These are phyloP conservation scores for Megalurothrips usitatus DNA, from an alignment of 2,888 invertebrate species.

Conservation along the genomic window DNA sequence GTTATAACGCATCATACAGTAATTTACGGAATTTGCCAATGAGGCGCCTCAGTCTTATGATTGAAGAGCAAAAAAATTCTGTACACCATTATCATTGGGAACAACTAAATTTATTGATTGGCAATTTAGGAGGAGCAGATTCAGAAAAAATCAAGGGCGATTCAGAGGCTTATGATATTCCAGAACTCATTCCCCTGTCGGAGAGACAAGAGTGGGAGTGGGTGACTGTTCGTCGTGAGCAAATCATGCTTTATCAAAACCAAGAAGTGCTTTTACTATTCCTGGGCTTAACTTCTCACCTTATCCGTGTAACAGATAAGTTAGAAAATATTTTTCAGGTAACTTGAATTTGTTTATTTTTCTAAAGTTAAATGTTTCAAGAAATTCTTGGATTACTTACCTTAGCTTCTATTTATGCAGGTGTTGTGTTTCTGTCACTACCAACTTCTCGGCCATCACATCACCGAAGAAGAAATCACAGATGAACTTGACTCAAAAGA, in stretches of 20 bases:
- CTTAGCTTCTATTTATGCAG: background rate
- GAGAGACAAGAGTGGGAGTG: background rate
- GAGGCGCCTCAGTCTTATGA: background rate
- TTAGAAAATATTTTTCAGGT: conserved; percentile 4
- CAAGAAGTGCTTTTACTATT: background rate
- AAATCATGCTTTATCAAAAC: background rate
- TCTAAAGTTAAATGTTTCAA: background rate
- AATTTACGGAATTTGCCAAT: background rate
- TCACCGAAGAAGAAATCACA: background rate
- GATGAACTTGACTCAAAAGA: background rate
- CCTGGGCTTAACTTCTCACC: background rate
- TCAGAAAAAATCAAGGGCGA: background rate
- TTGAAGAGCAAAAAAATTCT: background rate
- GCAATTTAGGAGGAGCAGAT: background rate
- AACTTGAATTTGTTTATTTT: background rate
- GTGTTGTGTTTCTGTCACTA: background rate
- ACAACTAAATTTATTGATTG: background rate
- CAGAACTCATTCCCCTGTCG: background rate
- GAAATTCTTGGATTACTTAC: background rate
- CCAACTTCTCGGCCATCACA: background rate
- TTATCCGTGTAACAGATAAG: background rate
- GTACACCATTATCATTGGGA: background rate
- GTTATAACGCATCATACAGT: background rate
- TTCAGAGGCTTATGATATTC: background rate
- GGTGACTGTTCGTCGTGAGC: background rate